These are phyloP conservation scores for Idaea aversata DNA, from an alignment of 2,888 invertebrate species.

Conservation along the genomic window DNA sequence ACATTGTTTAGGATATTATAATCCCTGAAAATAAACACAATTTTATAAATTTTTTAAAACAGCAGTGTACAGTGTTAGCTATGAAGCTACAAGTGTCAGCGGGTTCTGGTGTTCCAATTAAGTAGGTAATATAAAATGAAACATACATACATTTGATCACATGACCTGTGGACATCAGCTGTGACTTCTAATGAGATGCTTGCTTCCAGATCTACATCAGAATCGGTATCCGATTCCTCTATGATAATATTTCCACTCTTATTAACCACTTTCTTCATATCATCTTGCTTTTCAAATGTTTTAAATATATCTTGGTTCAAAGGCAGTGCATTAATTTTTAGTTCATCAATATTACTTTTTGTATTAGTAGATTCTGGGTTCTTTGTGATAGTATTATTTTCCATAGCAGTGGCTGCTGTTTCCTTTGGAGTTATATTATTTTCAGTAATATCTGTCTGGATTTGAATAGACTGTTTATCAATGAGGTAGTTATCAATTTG, in stretches of 20 bases:
- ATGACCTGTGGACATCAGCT: conserved; percentile 57
- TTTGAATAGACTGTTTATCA: conserved; percentile 32
- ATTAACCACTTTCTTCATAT: conserved; percentile 8
- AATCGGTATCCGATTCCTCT: conserved; percentile 62
- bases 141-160: conserved; percentile 49
- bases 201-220: conserved; percentile 42
- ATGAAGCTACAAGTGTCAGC: no score
- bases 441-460: conserved; percentile 48
- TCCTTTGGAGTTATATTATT: not conserved
- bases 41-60: not conserved
- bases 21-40: conserved; percentile 43
- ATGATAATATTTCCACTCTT: conserved; percentile 39
- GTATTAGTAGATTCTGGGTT: not conserved
- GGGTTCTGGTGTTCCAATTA: not conserved
- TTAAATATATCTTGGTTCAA: conserved; percentile 39
- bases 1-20: conserved; percentile 47
- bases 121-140: conserved; percentile 8
- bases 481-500: conserved; percentile 27
- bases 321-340: conserved; percentile 1
- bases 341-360: conserved; percentile 7
- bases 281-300: conserved; percentile 9
- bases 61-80: no score
- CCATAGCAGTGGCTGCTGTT: not conserved
- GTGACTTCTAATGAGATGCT: conserved; percentile 45
- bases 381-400: not conserved